Evolutionary conservation across 2,797 vertebrate genomes (phyloP), one percentile per base, ranked within the genome.

Genomic region (Tangara arthus): DNA sequence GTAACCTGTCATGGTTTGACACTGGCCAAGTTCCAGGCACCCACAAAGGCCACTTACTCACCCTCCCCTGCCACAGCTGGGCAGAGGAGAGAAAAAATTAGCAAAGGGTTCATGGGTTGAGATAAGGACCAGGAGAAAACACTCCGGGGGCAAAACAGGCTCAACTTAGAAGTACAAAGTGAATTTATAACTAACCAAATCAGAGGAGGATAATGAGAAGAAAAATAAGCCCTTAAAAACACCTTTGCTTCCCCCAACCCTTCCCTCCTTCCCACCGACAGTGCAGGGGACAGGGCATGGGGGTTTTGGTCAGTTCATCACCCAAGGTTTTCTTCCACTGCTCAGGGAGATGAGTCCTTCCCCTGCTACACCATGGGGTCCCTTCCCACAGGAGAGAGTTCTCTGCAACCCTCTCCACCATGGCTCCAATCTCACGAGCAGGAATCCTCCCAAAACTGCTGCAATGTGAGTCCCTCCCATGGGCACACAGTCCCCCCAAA

Each of bases 271-370:
- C 23, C 28, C 21, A 19, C 12, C 0, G 0, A 63, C 28, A 47
- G 23, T 3, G 2, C 19, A 55, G 41, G 6, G 12, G 30, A 63
- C 30, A 55, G 41, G 12, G 11, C 2, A 3, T 4, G 8, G 30
- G 24, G 16, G 3, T 24, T 55, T 28, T 30, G 59, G 34, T 64
- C 30, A 34, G 20, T 34, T 56, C 5, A 0, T 64, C 49, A 55
- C 13, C 23, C 0, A 0, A 55, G 41, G 10, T n/a, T 55, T 47
- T 47, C 34, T 63, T 55, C 41, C 2, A 0, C 57, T 72, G 41
- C 49, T 72, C 59, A 55, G 49, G 49, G 10, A 72, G 34, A 47
- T 3, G 28, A 63, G 5, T 13, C 12, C 15, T 55, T 63, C 19
- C 34, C n/a, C 47, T 71, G n/a, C 23, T 27, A 22, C 39, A 61